Evolutionary conservation across 2,797 vertebrate species (phyloP).

Genomic region (Naso thynnoides): DNA sequence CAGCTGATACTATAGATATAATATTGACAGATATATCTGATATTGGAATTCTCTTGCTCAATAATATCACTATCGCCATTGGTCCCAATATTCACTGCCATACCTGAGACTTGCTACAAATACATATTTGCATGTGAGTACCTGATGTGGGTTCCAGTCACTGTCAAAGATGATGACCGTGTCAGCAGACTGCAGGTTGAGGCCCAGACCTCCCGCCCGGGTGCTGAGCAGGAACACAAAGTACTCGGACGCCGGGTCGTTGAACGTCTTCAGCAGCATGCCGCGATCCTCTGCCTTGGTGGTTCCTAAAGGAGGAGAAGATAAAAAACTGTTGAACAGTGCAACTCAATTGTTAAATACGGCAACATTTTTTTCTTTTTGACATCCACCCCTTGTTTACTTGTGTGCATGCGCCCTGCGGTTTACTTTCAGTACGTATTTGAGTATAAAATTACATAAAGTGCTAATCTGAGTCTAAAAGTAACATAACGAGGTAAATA

Average conservation of each 20-base stretch:
- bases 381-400: too few relatives aligned
- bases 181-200: constrained; percentile 97
- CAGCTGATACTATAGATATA: too few relatives aligned
- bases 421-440: too few relatives aligned
- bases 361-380: too few relatives aligned
- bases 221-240: constrained; percentile 98
- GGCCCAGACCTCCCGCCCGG: constrained; percentile 93
- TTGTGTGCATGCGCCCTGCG: too few relatives aligned
- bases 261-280: constrained; percentile 96
- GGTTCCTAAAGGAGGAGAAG: constrained; percentile 85
- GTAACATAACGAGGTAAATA: too few relatives aligned
- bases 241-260: constrained; percentile 92
- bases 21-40: too few relatives aligned
- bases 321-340: not conserved
- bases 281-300: constrained; percentile 98
- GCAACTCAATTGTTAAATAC: not conserved
- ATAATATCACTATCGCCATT: too few relatives aligned
- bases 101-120: not conserved
- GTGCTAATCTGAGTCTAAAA: too few relatives aligned
- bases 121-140: constrained; percentile 51
- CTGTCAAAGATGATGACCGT: constrained; percentile 98
- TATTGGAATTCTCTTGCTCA: too few relatives aligned
- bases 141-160: constrained; percentile 99
- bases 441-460: too few relatives aligned
- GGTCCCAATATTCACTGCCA: not conserved